Conservation (phyloP, 1,140 invertebrate genomes). For the Achatina immaculata region DNA sequence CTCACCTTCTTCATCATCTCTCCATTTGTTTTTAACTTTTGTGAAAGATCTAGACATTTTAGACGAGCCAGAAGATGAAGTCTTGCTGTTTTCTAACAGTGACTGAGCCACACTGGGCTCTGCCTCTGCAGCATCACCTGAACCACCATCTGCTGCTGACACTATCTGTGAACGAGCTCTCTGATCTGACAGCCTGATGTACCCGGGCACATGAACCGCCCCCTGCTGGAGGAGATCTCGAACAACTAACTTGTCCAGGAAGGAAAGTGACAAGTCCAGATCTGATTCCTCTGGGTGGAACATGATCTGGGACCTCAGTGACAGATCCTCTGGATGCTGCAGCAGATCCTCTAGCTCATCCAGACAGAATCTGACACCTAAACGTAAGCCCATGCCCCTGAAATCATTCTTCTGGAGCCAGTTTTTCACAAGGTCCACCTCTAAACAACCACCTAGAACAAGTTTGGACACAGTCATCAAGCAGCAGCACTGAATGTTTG, state of each 20-base stretch:
- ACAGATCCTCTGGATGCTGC: slow-evolving; percentile 12
- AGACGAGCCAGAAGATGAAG: background rate
- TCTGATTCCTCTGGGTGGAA: background rate
- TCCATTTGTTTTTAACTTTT: slow-evolving; percentile 31
- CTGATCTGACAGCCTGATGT: slow-evolving; percentile 6
- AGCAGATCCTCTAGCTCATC: slow-evolving; percentile 17
- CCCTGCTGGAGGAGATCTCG: slow-evolving; percentile 2
- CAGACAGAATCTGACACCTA: background rate
- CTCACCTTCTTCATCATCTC: slow-evolving; percentile 26
- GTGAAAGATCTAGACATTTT: background rate
- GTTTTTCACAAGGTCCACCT: background rate
- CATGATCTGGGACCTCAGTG: background rate
- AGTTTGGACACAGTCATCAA: slow-evolving; percentile 5
- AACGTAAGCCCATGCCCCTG: background rate
- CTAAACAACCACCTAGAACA: slow-evolving; percentile 16
- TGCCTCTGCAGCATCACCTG: background rate
- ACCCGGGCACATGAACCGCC: background rate
- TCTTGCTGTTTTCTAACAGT: background rate
- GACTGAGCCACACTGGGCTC: background rate
- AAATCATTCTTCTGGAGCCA: slow-evolving; percentile 24
- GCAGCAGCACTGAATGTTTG: slow-evolving; percentile 5
- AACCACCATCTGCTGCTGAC: background rate
- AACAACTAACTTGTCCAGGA: slow-evolving; percentile 22
- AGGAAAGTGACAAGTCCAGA: slow-evolving; percentile 28
- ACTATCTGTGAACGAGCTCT: background rate